Conservation (phyloP, 2,888 invertebrate genomes). For the Epistrophe eligans region DNA sequence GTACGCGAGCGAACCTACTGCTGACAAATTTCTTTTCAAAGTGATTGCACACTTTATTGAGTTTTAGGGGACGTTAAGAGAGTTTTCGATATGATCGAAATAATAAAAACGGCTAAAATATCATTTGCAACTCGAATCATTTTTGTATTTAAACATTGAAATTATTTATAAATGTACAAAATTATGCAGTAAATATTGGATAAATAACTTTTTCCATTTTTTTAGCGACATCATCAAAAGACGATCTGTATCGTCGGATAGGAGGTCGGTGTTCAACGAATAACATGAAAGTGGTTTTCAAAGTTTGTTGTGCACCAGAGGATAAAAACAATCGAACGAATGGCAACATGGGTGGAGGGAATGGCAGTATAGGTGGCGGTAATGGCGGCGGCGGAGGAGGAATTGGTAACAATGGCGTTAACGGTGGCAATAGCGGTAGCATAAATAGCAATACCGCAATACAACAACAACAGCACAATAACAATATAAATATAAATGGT, state of each 20-base stretch:
- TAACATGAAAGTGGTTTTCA: constrained; percentile 98
- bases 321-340: constrained; percentile 85
- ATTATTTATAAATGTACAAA: no score
- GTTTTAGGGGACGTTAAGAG: no score
- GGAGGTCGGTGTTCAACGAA: constrained; percentile 96
- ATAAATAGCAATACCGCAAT: constrained; percentile 76
- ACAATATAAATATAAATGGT: constrained; percentile 80
- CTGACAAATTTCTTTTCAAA: no score
- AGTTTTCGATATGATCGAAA: no score
- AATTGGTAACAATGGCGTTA: constrained; percentile 64
- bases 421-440: constrained; percentile 65
- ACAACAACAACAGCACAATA: constrained; percentile 79
- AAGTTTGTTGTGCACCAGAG: constrained; percentile 94
- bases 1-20: no score
- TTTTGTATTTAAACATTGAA: no score
- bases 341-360: constrained; percentile 78
- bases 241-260: constrained; percentile 95
- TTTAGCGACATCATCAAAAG: constrained; percentile 94
- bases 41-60: no score
- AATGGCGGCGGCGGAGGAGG: constrained; percentile 83
- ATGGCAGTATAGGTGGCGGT: constrained; percentile 84
- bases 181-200: not conserved
- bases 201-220: not conserved
- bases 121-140: no score
- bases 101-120: no score